Percentiles rank a stretch among this genome's conserved stretches.
These are phyloP conservation scores for Bujurquina vittata DNA, from an alignment of 2,113 vertebrate genomes.

Conservation along the genomic window DNA sequence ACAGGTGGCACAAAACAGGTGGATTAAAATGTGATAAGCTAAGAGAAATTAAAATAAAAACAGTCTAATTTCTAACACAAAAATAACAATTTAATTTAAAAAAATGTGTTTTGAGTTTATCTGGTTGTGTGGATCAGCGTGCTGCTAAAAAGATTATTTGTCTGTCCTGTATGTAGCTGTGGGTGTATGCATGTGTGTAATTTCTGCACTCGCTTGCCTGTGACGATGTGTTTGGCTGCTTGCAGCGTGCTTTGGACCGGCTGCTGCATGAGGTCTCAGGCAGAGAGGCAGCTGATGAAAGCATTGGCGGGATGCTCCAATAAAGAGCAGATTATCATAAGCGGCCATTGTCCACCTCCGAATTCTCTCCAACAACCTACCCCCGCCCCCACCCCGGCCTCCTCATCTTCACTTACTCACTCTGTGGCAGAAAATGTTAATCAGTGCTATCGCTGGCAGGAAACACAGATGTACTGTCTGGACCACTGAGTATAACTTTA, in stretches of 20 bases:
- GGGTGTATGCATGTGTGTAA: not conserved
- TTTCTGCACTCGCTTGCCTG: not conserved
- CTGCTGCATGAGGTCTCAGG: constrained; percentile 69
- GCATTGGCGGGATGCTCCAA: constrained; percentile 85
- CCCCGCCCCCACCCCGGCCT: not conserved
- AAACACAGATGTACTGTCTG: constrained; percentile 25
- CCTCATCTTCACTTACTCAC: constrained; percentile 52
- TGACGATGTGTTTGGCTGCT: constrained; percentile 57
- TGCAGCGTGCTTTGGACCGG: constrained; percentile 44
- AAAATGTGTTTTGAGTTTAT: not conserved
- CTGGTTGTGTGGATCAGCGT: not conserved
- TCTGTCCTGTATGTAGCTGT: constrained; percentile 1
- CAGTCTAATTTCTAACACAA: not conserved
- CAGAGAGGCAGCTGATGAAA: constrained; percentile 78
- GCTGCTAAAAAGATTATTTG: not conserved
- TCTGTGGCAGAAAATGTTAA: constrained; percentile 90
- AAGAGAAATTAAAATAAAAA: not conserved
- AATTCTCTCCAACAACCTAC: constrained; percentile 62
- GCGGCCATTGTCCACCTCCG: constrained; percentile 79
- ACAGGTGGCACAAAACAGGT: not conserved
- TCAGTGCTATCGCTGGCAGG: constrained; percentile 88
- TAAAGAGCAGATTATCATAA: constrained; percentile 93
- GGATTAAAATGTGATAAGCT: constrained; percentile 10
- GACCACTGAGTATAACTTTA: constrained; percentile 31
- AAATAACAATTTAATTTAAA: constrained; percentile 1